Evolutionary conservation across 1,140 invertebrate species (phyloP).

Genomic region (Probaryconus sp.): DNA sequence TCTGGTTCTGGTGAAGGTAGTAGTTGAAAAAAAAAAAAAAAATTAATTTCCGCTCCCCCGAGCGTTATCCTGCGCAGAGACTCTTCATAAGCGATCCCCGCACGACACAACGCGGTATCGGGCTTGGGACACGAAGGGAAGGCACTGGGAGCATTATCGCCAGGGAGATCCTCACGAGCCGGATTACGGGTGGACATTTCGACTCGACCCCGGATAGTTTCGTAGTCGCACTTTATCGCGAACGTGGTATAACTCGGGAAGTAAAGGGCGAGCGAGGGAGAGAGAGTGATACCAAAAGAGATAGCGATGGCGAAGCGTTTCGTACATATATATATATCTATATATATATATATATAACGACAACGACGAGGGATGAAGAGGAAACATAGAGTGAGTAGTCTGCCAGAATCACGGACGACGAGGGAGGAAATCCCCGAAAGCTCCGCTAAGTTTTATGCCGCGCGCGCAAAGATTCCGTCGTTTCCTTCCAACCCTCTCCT

Average conservation of each 20-base stretch:
- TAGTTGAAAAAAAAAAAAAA: background rate
- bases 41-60: slow-evolving; percentile 25
- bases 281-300: background rate
- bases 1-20: too few species aligned
- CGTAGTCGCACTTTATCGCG: slow-evolving; percentile 20
- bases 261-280: background rate
- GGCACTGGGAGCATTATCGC: slow-evolving; percentile 11
- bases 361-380: background rate
- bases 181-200: slow-evolving; percentile 29
- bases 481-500: slow-evolving; percentile 19
- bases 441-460: slow-evolving; percentile 28
- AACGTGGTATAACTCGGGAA: slow-evolving; percentile 8
- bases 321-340: too few species aligned
- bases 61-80: slow-evolving; percentile 7
- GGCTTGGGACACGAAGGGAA: background rate
- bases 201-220: slow-evolving; percentile 26
- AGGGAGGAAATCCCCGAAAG: slow-evolving; percentile 22
- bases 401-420: slow-evolving; percentile 19
- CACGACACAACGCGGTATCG: slow-evolving; percentile 16
- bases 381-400: background rate
- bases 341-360: background rate
- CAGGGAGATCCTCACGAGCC: slow-evolving; percentile 23
- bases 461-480: slow-evolving; percentile 28
- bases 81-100: slow-evolving; percentile 5
- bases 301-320: background rate